Conservation (phyloP, 1,140 invertebrate genomes). For the Lepidurus arcticus region DNA sequence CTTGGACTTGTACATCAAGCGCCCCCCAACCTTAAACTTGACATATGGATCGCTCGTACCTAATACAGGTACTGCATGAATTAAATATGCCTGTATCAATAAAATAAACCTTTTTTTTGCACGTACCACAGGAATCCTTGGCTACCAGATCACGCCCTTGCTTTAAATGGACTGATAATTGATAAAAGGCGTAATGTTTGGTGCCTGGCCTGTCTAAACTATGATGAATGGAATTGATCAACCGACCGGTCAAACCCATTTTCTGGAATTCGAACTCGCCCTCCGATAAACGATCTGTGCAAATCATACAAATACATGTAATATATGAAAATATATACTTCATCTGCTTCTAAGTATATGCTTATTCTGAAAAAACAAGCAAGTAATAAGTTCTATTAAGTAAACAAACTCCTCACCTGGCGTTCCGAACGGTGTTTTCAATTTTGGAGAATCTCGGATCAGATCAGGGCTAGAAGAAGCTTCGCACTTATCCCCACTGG, state of each 20-base stretch:
- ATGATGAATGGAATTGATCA: not conserved
- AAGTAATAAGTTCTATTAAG: no score
- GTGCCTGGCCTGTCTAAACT: constrained; percentile 26
- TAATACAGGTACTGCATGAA: constrained; percentile 42
- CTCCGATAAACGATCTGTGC: not conserved
- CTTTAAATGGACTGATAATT: constrained; percentile 78
- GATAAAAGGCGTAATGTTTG: constrained; percentile 69
- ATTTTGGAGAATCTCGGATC: constrained; percentile 1
- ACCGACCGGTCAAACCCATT: constrained; percentile 1
- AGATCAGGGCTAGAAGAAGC: constrained; percentile 6
- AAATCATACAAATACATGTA: not conserved
- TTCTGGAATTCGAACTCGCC: not conserved
- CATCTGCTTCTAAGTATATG: not conserved
- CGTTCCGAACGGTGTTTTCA: not conserved
- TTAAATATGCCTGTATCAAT: not conserved
- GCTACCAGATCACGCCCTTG: constrained; percentile 82
- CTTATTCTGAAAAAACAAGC: not conserved
- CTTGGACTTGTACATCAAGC: constrained; percentile 87
- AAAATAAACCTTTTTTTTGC: constrained; percentile 25
- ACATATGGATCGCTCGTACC: constrained; percentile 97
- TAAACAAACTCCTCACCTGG: not conserved
- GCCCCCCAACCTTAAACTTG: constrained; percentile 87
- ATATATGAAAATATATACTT: not conserved
- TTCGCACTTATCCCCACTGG: not conserved
- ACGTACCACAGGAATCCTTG: constrained; percentile 87